Evolutionary conservation across 2,888 invertebrate genomes (phyloP).

Genomic region (Arctia plantaginis): DNA sequence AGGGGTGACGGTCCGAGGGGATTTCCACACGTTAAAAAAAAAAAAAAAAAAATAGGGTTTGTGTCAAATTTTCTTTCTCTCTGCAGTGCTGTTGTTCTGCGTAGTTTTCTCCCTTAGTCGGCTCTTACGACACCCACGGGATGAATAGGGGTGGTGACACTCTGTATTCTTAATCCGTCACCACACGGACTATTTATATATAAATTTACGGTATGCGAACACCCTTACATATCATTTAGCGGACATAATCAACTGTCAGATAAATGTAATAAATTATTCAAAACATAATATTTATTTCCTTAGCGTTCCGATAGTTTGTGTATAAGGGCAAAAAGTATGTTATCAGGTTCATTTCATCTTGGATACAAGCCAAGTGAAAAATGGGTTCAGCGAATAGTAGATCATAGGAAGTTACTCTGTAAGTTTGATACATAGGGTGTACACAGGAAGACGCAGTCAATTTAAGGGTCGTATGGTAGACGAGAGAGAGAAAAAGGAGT

Average conservation of each 20-base stretch:
- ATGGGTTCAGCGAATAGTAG: not conserved
- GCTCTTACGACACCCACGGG: too few species aligned
- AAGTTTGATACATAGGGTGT: not conserved
- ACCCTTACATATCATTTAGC: not conserved
- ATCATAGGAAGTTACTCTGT: not conserved
- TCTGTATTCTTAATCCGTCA: too few species aligned
- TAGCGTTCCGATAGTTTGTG: not conserved
- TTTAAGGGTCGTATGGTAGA: not conserved
- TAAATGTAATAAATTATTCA: not conserved
- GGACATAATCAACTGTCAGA: not conserved
- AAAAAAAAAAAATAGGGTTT: too few species aligned
- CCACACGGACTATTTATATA: too few species aligned
- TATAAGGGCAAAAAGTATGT: not conserved
- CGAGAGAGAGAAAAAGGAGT: too few species aligned
- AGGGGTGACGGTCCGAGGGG: too few species aligned
- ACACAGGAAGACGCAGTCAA: not conserved
- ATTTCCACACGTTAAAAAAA: too few species aligned
- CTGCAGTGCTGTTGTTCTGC: too few species aligned
- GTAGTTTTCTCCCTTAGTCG: too few species aligned
- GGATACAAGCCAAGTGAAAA: conserved; percentile 15
- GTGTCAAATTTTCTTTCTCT: too few species aligned
- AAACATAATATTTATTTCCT: not conserved
- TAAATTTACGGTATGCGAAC: not conserved
- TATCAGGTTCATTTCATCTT: conserved; percentile 13
- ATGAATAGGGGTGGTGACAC: too few species aligned